Percentiles rank a stretch among this genome's conserved stretches.
Evolutionary conservation across 2,113 vertebrate genomes (phyloP).

Genomic region (Ardeotis arabs): DNA sequence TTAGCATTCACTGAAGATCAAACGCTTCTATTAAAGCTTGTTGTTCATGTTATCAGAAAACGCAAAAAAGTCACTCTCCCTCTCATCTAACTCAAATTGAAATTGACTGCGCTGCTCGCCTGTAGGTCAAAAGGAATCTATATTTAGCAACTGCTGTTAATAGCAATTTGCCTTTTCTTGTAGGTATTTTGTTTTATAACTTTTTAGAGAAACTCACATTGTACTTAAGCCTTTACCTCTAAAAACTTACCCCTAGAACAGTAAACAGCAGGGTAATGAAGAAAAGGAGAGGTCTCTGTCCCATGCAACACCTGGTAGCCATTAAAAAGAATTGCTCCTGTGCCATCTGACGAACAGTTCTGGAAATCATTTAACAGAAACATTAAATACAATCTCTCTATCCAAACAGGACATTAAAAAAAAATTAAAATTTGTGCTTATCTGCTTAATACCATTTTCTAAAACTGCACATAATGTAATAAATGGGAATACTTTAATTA

Average conservation of each 20-base stretch:
- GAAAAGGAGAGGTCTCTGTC: constrained; percentile 96
- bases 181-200: neutral
- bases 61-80: neutral
- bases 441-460: neutral
- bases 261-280: constrained; percentile 99
- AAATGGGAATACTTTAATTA: neutral
- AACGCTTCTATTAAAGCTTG: neutral
- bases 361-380: constrained; percentile 64
- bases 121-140: neutral
- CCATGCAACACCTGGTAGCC: constrained; percentile 99
- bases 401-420: neutral
- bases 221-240: neutral
- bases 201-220: neutral
- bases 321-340: constrained; percentile 99
- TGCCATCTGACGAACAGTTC: constrained; percentile 97
- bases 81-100: neutral
- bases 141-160: neutral
- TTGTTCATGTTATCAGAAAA: neutral
- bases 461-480: neutral
- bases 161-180: neutral
- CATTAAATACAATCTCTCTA: neutral
- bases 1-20: neutral
- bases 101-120: neutral
- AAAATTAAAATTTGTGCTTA: neutral
- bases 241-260: constrained; percentile 88